phyloP scores from a whole-genome alignment of 2,797 vertebrate species.

The Synaphobranchus kaupii region DNA sequence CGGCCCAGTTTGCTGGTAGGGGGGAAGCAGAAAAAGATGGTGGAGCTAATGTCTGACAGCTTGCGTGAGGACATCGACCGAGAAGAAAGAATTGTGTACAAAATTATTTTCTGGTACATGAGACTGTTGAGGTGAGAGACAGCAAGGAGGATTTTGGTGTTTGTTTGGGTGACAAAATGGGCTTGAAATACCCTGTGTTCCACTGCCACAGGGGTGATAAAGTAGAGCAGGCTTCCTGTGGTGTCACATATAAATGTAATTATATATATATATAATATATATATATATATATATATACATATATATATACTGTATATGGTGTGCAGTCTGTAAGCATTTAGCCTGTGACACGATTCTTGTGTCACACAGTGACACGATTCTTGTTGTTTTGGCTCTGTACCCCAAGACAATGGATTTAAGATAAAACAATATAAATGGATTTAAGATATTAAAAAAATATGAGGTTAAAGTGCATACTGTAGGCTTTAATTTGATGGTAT shows the following conservation, averaged over 20 bases:
- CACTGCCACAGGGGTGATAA: neutral
- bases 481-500: too few relatives aligned
- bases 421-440: too few relatives aligned
- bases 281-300: too few relatives aligned
- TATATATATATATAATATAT: neutral
- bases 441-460: too few relatives aligned
- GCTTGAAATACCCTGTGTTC: neutral
- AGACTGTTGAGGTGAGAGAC: neutral
- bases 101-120: neutral
- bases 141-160: neutral
- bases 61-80: neutral
- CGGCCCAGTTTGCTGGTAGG: constrained; percentile 55
- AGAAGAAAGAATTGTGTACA: neutral
- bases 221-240: neutral
- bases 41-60: neutral
- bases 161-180: neutral
- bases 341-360: too few relatives aligned
- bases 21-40: constrained; percentile 43
- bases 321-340: too few relatives aligned
- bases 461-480: too few relatives aligned
- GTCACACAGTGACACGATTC: too few relatives aligned
- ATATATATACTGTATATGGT: too few relatives aligned
- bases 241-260: neutral
- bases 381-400: too few relatives aligned
- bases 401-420: too few relatives aligned